These are phyloP conservation scores for Rhagium mordax DNA, from an alignment of 2,888 invertebrate species.

Conservation along the genomic window DNA sequence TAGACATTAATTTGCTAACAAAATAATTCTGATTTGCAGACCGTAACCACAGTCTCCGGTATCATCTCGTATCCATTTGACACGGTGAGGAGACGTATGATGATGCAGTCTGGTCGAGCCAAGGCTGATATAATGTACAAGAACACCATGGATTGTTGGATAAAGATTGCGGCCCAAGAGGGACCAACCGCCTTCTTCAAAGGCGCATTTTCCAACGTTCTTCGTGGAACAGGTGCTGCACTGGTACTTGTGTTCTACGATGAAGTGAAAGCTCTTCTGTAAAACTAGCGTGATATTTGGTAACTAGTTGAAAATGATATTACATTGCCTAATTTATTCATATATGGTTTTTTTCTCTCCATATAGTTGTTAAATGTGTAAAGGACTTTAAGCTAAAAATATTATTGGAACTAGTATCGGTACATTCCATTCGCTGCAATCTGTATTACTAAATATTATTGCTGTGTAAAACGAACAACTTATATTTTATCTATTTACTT, in stretches of 20 bases:
- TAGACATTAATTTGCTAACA: too few relatives aligned
- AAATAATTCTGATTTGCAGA: constrained; percentile 65
- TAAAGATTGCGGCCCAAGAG: constrained; percentile 77
- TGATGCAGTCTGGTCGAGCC: constrained; percentile 85
- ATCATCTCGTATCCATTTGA: constrained; percentile 86
- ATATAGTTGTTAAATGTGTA: constrained; percentile 10
- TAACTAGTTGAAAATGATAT: constrained; percentile 6
- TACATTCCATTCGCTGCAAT: not conserved
- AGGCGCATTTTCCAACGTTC: constrained; percentile 78
- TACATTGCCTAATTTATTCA: constrained; percentile 30
- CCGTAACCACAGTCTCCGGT: constrained; percentile 82
- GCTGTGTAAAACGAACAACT: not conserved
- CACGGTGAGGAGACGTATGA: constrained; percentile 82
- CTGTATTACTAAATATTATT: not conserved
- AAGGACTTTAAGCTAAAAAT: not conserved
- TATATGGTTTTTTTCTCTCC: not conserved
- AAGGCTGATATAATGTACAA: constrained; percentile 79
- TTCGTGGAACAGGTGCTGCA: constrained; percentile 78
- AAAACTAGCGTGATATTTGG: constrained; percentile 30
- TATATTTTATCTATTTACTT: not conserved
- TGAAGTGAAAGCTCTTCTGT: constrained; percentile 73
- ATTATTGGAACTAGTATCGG: not conserved
- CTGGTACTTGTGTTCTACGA: constrained; percentile 82
- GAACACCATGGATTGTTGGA: constrained; percentile 82
- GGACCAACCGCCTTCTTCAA: constrained; percentile 84